Percentiles rank a stretch among this genome's conserved stretches.
These are phyloP conservation scores for Nothocercus nigrocapillus DNA, from an alignment of 2,113 vertebrate genomes.

Conservation along the genomic window DNA sequence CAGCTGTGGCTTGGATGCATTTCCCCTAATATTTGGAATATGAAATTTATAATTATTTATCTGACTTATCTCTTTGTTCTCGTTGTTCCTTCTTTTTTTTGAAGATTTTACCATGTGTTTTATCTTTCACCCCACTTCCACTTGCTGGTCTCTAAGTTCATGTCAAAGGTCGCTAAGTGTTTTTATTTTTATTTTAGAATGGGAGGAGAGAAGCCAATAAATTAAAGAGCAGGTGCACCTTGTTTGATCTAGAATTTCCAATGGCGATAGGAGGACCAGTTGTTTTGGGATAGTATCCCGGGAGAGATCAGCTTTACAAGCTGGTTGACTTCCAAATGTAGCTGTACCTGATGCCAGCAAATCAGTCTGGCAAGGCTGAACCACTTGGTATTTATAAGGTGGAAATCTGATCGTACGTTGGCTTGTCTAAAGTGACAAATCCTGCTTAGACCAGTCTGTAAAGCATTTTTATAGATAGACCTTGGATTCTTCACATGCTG, in stretches of 20 bases:
- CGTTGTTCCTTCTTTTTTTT: neutral
- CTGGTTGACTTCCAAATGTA: constrained; percentile 36
- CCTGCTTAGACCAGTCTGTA: neutral
- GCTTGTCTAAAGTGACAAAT: neutral
- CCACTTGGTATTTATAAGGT: neutral
- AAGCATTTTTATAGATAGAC: neutral
- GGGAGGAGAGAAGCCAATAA: constrained; percentile 1
- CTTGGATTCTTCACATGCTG: neutral
- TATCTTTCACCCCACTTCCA: constrained; percentile 27
- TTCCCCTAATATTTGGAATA: neutral
- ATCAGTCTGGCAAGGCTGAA: neutral
- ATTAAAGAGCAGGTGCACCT: constrained; percentile 48
- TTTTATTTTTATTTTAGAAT: constrained; percentile 44
- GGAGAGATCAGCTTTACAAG: constrained; percentile 44
- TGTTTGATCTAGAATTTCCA: constrained; percentile 28
- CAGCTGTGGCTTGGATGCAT: neutral
- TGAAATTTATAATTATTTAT: neutral
- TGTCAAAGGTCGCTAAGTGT: neutral
- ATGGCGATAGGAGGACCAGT: neutral
- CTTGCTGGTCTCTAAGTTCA: neutral
- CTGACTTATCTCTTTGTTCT: neutral
- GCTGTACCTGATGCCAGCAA: neutral
- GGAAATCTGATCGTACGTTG: neutral
- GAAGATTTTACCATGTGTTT: neutral
- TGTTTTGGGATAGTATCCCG: neutral